phyloP scores from a whole-genome alignment of 2,888 invertebrate species.

The Pteria penguin region DNA sequence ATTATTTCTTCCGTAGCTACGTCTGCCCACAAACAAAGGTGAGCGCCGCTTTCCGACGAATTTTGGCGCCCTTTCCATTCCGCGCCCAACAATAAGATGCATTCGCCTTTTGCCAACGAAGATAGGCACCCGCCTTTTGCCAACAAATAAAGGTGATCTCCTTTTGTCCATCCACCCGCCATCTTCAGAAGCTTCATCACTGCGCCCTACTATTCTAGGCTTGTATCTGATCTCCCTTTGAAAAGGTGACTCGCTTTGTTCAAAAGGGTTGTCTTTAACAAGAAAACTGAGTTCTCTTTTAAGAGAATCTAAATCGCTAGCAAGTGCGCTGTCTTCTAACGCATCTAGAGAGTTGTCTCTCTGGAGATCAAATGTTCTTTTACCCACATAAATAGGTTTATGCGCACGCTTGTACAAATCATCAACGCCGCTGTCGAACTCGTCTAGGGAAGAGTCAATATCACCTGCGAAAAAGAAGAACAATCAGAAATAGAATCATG shows the following conservation, averaged over 20 bases:
- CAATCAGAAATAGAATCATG: too few relatives aligned
- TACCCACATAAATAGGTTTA: background rate
- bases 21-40: conserved; percentile 52
- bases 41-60: conserved; percentile 55
- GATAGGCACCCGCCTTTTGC: conserved; percentile 54
- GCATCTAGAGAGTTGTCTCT: background rate
- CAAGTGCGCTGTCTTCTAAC: background rate
- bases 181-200: background rate
- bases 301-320: background rate
- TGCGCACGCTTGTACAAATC: background rate
- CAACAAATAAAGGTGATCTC: conserved; percentile 53
- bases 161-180: conserved; percentile 44
- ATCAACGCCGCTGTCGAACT: background rate
- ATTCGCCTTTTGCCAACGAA: conserved; percentile 55
- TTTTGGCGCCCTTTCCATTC: conserved; percentile 38
- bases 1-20: conserved; percentile 10
- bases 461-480: background rate
- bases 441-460: background rate
- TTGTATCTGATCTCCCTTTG: conserved; percentile 35
- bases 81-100: conserved; percentile 26
- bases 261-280: too few relatives aligned
- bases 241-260: conserved; percentile 5
- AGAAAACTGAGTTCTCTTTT: background rate
- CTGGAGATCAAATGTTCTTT: background rate
- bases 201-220: conserved; percentile 56